Evolutionary conservation across 2,888 invertebrate species (phyloP).

Genomic region (Cyclophora albipunctata): DNA sequence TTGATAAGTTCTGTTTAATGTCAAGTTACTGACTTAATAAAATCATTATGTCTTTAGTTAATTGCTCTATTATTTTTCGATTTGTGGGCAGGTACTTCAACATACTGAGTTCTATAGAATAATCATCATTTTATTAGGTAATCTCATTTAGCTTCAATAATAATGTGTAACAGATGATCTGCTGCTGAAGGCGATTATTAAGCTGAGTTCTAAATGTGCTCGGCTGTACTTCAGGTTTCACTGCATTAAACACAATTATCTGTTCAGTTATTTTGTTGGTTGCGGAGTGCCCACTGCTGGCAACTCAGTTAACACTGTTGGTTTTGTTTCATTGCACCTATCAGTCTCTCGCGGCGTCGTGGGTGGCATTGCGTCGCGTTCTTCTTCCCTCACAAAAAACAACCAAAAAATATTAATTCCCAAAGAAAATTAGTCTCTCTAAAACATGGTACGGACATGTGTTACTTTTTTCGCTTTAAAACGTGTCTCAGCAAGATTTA

Average conservation of each 20-base stretch:
- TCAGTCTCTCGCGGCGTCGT: slow-evolving; percentile 49
- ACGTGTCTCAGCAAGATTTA: slow-evolving; percentile 64
- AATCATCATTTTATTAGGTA: no score
- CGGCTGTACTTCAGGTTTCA: not conserved
- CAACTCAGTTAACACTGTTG: slow-evolving; percentile 30
- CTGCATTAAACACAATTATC: not conserved
- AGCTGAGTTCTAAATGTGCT: no score
- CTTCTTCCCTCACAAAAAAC: slow-evolving; percentile 48
- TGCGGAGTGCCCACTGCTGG: slow-evolving; percentile 12
- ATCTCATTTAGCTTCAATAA: no score
- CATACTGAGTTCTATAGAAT: not conserved
- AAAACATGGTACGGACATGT: slow-evolving; percentile 69
- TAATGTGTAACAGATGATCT: no score
- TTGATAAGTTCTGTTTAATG: no score
- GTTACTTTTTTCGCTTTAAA: slow-evolving; percentile 74
- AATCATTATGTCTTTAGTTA: no score
- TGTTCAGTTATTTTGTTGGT: not conserved
- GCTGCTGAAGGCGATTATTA: no score
- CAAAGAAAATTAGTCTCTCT: slow-evolving; percentile 72
- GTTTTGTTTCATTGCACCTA: slow-evolving; percentile 37
- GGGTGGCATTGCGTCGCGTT: slow-evolving; percentile 65
- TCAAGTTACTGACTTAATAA: no score
- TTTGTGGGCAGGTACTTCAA: not conserved
- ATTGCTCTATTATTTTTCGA: no score
- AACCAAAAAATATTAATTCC: slow-evolving; percentile 50